Conservation (phyloP, 2,888 invertebrate genomes). For the Sipha maydis region DNA sequence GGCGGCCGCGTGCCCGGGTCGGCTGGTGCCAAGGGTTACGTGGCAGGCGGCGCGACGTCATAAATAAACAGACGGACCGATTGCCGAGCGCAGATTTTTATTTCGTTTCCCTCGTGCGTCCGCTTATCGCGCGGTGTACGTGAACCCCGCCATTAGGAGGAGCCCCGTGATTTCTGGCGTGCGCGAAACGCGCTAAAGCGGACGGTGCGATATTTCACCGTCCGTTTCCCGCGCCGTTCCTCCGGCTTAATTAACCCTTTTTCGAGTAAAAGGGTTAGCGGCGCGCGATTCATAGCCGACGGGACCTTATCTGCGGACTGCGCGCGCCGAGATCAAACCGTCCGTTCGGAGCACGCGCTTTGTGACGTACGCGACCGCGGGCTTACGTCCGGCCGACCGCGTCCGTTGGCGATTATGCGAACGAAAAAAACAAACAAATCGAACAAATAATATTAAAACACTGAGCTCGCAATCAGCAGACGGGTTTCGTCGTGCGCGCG, state of each 20-base stretch:
- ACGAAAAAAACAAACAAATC: too few species aligned
- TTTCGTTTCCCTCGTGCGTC: neutral
- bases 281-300: neutral
- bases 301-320: slow-evolving; percentile 20
- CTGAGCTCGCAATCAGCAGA: too few species aligned
- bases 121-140: neutral
- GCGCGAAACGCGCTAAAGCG: neutral
- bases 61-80: neutral
- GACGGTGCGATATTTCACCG: slow-evolving; percentile 7
- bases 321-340: slow-evolving; percentile 32
- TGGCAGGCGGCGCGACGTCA: neutral
- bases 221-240: neutral
- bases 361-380: neutral
- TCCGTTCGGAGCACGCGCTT: neutral
- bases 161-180: neutral
- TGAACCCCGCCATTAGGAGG: neutral
- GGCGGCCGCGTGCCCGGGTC: neutral
- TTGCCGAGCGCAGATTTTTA: neutral
- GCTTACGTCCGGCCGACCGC: too few species aligned
- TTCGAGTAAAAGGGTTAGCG: neutral
- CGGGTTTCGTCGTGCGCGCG: too few species aligned
- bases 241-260: slow-evolving; percentile 37
- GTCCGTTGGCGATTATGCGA: too few species aligned
- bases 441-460: too few species aligned
- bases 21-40: neutral